phyloP scores from a whole-genome alignment of 2,888 invertebrate genomes.

The Drosophila mimetica region DNA sequence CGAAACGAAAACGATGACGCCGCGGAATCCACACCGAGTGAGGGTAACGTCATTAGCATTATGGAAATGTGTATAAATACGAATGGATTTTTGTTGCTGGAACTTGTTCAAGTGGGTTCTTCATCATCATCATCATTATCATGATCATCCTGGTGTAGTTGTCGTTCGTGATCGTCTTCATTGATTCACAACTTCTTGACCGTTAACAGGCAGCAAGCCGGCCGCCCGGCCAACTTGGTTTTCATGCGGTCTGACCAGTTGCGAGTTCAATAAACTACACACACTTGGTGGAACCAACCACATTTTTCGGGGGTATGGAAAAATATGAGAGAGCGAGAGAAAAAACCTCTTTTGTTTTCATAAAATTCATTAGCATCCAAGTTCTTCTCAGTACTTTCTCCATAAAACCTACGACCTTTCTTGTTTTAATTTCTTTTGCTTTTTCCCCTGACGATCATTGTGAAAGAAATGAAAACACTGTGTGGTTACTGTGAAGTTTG shows the following conservation, averaged over 20 bases:
- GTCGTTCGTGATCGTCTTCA: constrained; percentile 8
- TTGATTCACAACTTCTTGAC: constrained; percentile 60
- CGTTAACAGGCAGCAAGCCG: constrained; percentile 34
- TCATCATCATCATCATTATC: constrained; percentile 10
- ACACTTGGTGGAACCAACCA: constrained; percentile 3
- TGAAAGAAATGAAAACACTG: constrained; percentile 4
- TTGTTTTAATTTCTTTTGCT: constrained; percentile 20
- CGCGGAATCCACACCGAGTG: constrained; percentile 22
- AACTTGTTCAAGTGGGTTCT: constrained; percentile 53
- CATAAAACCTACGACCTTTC: not conserved
- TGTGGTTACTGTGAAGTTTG: constrained; percentile 30
- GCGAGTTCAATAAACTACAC: constrained; percentile 62
- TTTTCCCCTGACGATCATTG: constrained; percentile 20
- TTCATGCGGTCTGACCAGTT: constrained; percentile 52
- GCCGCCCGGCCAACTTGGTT: constrained; percentile 27
- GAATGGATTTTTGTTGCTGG: constrained; percentile 37
- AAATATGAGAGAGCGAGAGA: not conserved
- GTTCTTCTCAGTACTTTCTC: constrained; percentile 39
- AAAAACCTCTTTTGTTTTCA: constrained; percentile 19
- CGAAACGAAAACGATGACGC: constrained; percentile 47
- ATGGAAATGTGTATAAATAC: constrained; percentile 63
- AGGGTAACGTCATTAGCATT: constrained; percentile 60
- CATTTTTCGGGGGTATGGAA: not conserved
- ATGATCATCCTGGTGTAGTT: constrained; percentile 7
- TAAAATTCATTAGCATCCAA: constrained; percentile 12